Conservation (phyloP, 1,140 invertebrate genomes). For the Ips nitidus region DNA sequence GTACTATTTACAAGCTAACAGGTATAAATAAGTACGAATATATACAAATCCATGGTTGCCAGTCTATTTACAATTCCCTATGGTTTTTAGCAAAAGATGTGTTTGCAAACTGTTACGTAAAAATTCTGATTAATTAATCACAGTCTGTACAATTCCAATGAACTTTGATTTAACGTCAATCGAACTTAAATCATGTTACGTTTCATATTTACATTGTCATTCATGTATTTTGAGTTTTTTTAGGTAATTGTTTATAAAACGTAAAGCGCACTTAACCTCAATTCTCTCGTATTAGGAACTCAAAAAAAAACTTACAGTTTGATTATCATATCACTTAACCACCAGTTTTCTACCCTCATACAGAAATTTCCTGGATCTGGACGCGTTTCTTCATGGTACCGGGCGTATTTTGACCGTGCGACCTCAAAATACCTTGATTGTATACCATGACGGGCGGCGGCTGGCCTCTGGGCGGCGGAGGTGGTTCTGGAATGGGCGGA, state of each 20-base stretch:
- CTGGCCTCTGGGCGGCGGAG: slow-evolving; percentile 71
- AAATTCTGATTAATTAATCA: too few species aligned
- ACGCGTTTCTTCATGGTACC: slow-evolving; percentile 80
- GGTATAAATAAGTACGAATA: too few species aligned
- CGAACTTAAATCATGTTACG: background rate
- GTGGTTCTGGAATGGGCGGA: slow-evolving; percentile 64
- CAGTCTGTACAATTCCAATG: too few species aligned
- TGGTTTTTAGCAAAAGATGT: too few species aligned
- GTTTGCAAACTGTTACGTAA: too few species aligned
- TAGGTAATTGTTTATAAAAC: background rate
- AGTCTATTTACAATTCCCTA: too few species aligned
- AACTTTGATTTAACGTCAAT: too few species aligned
- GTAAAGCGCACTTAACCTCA: background rate
- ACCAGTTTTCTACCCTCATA: slow-evolving; percentile 56
- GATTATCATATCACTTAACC: background rate
- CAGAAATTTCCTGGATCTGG: slow-evolving; percentile 85
- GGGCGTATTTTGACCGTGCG: slow-evolving; percentile 58
- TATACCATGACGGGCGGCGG: slow-evolving; percentile 53
- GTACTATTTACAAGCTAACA: background rate
- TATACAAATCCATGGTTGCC: too few species aligned
- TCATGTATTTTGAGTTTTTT: background rate
- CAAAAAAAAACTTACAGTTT: background rate
- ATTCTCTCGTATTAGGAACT: background rate
- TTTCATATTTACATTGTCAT: background rate
- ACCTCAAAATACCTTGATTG: slow-evolving; percentile 63